Evolutionary conservation across 2,113 vertebrate genomes (phyloP).

Genomic region (Recurvirostra avosetta): DNA sequence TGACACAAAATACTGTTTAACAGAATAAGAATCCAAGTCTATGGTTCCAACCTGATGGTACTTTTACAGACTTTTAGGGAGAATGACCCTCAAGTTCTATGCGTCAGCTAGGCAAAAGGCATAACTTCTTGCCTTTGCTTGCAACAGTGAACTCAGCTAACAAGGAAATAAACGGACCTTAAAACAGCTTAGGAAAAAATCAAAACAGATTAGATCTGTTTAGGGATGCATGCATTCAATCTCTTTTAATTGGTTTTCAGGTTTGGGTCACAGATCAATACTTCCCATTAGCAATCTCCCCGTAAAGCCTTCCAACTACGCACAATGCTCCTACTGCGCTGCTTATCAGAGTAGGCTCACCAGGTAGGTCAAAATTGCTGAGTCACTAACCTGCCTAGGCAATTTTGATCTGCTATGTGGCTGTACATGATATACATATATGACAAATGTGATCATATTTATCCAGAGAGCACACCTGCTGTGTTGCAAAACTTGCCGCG

Average conservation of each 20-base stretch:
- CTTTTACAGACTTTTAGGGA: not conserved
- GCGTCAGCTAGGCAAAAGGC: not conserved
- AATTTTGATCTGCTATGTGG: not conserved
- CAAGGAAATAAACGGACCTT: not conserved
- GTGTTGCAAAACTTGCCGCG: not conserved
- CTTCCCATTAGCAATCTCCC: not conserved
- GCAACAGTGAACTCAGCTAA: not conserved
- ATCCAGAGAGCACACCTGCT: not conserved
- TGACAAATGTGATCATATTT: not conserved
- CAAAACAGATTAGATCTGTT: not conserved
- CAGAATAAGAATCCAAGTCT: not conserved
- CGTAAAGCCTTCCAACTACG: not conserved
- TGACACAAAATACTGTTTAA: not conserved
- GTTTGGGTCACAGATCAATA: not conserved
- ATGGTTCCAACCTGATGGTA: not conserved
- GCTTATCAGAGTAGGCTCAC: not conserved
- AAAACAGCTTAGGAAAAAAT: not conserved
- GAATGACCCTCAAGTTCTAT: not conserved
- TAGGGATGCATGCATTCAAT: not conserved
- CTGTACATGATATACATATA: not conserved
- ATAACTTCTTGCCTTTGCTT: not conserved
- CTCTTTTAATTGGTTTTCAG: not conserved
- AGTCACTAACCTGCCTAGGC: not conserved
- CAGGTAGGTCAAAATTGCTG: not conserved
- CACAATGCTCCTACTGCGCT: fast-evolving